A percentile compares a stretch with the other conserved stretches of the same genome.
Evolutionary conservation across 2,113 vertebrate species (phyloP).

Genomic region (Ancistrus triradiatus): DNA sequence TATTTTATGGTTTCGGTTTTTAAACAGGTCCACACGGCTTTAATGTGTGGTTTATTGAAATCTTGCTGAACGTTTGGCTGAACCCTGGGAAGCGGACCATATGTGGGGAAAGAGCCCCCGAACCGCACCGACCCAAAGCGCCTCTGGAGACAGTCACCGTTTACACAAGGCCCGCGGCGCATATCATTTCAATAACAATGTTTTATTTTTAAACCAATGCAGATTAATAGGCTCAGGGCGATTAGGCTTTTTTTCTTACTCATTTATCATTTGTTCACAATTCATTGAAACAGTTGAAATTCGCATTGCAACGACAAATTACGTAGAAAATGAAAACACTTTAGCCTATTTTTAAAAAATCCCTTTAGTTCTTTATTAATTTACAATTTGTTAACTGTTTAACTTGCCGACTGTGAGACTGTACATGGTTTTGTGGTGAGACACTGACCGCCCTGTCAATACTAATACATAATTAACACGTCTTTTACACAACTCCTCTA

Average conservation of each 20-base stretch:
- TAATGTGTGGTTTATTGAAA: not conserved
- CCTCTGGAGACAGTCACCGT: slow-evolving; percentile 40
- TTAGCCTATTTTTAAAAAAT: not conserved
- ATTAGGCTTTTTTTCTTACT: slow-evolving; percentile 68
- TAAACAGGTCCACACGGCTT: not conserved
- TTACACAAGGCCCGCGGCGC: slow-evolving; percentile 53
- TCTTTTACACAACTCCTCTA: slow-evolving; percentile 25
- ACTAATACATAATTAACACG: slow-evolving; percentile 39
- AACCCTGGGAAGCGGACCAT: slow-evolving; percentile 44
- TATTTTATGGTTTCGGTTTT: slow-evolving; percentile 22
- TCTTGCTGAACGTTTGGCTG: slow-evolving; percentile 22
- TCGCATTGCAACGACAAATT: slow-evolving; percentile 10
- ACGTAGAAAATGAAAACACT: not conserved
- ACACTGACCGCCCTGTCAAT: slow-evolving; percentile 41
- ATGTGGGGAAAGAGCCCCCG: slow-evolving; percentile 34
- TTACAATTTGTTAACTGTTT: not conserved
- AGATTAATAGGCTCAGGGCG: slow-evolving; percentile 66
- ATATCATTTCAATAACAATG: slow-evolving; percentile 47
- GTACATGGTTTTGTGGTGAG: slow-evolving; percentile 23
- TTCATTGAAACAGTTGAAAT: slow-evolving; percentile 7
- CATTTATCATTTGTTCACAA: slow-evolving; percentile 25
- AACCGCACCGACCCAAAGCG: slow-evolving; percentile 29
- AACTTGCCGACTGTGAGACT: slow-evolving; percentile 10
- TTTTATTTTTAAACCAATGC: slow-evolving; percentile 45
- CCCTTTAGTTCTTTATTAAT: not conserved